Base-by-base conservation (phyloP, 2,113 vertebrate genomes). In the Passerina amoena region DNA sequence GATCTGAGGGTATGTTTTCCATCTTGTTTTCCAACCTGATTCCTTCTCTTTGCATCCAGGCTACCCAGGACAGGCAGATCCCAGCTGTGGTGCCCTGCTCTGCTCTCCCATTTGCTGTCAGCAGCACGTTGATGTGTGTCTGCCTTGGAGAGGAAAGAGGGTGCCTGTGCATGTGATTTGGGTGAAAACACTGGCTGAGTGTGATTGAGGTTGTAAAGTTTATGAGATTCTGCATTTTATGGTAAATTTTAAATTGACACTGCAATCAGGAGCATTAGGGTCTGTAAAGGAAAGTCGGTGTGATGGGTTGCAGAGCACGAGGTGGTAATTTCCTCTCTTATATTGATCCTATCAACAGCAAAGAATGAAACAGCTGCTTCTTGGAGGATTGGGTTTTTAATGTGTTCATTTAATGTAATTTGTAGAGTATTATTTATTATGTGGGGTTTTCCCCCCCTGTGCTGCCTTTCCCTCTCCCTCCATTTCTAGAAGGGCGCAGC, bases 161-260 rank as follows among this genome's bases (percentile, higher is more conserved):
- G 40, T 84, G 81, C 37, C 84, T 50, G 2, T 38, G 86, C 7
- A 0, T 82, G 78, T 75, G 71, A 82, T 87, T 54, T 59, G 82
- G 40, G 60, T 2, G 2, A 57, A 63, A 70, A 47, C 73, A 42
- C 44, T 25, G 59, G 25, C 61, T 28, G 54, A 54, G 51, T 16
- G 78, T 73, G 79, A 91, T 68, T 91, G 19, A 76, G 66, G 71
- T 14, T 59, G 87, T 95, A 96, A 96, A 96, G 78, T 95, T 94
- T 96, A 93, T 72, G 94, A 88, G 71, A 77, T 73, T 69, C 75
- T 63, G 70, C 33, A 2, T 75, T 94, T 97, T 93, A 78, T 86
- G 92, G 84, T 78, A 70, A 94, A 90, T 94, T 96, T 94, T 80
- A 91, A 90, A 94, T 95, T 91, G 92, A 73, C 87, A 81, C 88